Conservation (phyloP, 2,888 invertebrate genomes). For the Caenorhabditis auriculariae region DNA sequence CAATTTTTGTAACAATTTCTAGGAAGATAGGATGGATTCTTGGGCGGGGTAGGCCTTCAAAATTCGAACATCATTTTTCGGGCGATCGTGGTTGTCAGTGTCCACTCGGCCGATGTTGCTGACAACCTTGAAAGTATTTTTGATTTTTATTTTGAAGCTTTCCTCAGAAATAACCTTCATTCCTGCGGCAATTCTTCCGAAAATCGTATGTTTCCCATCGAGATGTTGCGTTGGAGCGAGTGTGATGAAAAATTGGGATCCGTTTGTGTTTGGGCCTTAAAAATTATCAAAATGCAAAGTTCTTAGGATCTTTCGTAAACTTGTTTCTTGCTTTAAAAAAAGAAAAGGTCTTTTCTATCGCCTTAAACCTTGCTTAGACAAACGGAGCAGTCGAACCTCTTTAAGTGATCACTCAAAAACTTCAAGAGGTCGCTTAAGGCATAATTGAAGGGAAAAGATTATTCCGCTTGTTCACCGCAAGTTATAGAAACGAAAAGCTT, state of each 20-base stretch:
- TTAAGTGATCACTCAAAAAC: no score
- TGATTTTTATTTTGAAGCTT: not conserved
- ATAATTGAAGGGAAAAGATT: no score
- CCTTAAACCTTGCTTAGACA: no score
- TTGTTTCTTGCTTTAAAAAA: no score
- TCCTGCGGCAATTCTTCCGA: constrained; percentile 69
- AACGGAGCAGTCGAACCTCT: no score
- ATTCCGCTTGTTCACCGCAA: no score
- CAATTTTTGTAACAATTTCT: not conserved
- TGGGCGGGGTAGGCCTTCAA: constrained; percentile 54
- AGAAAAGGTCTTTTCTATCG: no score
- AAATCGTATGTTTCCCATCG: constrained; percentile 95
- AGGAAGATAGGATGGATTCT: constrained; percentile 21
- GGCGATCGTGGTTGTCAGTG: constrained; percentile 87
- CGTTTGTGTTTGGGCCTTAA: constrained; percentile 86
- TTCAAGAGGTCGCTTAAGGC: no score
- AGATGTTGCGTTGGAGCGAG: constrained; percentile 95
- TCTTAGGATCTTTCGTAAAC: no score
- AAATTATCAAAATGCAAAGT: not conserved
- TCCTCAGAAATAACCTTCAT: constrained; percentile 47
- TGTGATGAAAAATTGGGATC: constrained; percentile 97
- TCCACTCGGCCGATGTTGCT: constrained; percentile 90
- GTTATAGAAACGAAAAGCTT: no score
- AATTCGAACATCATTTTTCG: constrained; percentile 78
- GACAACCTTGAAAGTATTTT: constrained; percentile 71